A percentile compares a stretch with the other conserved stretches of the same genome.
Conservation (phyloP, 2,113 vertebrate genomes). For the Nyctereutes procyonoides region DNA sequence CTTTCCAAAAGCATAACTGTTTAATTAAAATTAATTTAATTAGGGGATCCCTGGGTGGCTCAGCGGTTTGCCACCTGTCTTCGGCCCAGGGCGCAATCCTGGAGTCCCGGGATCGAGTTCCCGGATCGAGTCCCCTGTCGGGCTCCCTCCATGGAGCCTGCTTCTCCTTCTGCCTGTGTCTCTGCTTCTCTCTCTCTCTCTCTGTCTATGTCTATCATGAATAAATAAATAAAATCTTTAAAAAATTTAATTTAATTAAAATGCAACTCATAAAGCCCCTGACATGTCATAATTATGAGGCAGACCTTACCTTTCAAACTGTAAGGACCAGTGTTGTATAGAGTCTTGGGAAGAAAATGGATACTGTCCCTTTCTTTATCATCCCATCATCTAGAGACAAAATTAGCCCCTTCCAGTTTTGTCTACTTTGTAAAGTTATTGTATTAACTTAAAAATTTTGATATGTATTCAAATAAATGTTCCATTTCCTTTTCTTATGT, state of each 20-base stretch:
- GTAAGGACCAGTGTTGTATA: not conserved
- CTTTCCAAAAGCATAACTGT: not conserved
- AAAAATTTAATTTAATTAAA: not conserved
- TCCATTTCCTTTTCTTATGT: not conserved
- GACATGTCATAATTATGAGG: not conserved
- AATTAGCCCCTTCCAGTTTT: not conserved
- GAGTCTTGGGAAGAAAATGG: not conserved
- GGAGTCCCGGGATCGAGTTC: too few species aligned
- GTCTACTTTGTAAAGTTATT: not conserved
- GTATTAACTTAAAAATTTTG: not conserved
- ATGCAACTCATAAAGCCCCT: not conserved
- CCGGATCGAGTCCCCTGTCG: too few species aligned
- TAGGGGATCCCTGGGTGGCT: too few species aligned
- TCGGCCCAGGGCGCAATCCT: too few species aligned
- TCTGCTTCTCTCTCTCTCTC: too few species aligned
- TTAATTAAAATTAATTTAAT: too few species aligned
- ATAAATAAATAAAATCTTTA: too few species aligned
- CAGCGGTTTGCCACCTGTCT: too few species aligned
- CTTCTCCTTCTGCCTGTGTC: too few species aligned
- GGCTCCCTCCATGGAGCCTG: too few species aligned
- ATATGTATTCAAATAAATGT: not conserved
- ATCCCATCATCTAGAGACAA: not conserved
- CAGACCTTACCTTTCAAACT: not conserved
- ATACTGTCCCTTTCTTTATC: not conserved
- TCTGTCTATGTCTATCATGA: too few species aligned